Percentiles rank a stretch among this genome's conserved stretches.
These are phyloP conservation scores for Camelus dromedarius DNA, from an alignment of 2,113 vertebrate species.

Conservation along the genomic window DNA sequence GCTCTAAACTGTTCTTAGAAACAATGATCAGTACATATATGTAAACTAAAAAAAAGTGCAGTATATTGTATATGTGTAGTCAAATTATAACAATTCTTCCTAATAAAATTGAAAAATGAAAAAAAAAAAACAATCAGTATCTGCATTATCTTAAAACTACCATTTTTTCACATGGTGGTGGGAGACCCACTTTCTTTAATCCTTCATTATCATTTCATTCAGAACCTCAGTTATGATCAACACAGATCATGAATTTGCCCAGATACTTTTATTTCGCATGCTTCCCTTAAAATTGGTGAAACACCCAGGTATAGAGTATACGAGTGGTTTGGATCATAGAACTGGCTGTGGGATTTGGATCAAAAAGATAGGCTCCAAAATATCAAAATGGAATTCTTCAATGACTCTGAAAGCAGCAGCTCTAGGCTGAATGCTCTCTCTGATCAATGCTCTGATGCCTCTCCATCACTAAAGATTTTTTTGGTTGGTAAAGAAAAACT, in stretches of 20 bases:
- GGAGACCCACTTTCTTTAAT: constrained; percentile 29
- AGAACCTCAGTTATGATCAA: not conserved
- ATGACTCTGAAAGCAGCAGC: not conserved
- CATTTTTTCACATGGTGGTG: not conserved
- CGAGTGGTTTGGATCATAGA: not conserved
- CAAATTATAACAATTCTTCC: no score
- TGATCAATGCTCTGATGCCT: not conserved
- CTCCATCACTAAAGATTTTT: not conserved
- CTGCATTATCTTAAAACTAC: not conserved
- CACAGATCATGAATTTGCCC: constrained; percentile 19
- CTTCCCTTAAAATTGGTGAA: constrained; percentile 10
- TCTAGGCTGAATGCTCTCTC: not conserved
- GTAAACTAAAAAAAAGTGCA: no score
- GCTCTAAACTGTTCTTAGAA: no score
- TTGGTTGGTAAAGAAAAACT: constrained; percentile 9
- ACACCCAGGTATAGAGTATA: constrained; percentile 29
- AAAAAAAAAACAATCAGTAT: not conserved
- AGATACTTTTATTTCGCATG: constrained; percentile 4
- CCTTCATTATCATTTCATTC: not conserved
- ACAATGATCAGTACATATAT: no score
- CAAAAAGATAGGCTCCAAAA: not conserved
- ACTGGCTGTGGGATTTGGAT: not conserved
- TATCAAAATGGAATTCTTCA: not conserved
- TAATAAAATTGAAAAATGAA: no score
- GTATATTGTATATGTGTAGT: no score